Evolutionary conservation across 2,113 vertebrate genomes (phyloP).

Genomic region (Xenus cinereus): DNA sequence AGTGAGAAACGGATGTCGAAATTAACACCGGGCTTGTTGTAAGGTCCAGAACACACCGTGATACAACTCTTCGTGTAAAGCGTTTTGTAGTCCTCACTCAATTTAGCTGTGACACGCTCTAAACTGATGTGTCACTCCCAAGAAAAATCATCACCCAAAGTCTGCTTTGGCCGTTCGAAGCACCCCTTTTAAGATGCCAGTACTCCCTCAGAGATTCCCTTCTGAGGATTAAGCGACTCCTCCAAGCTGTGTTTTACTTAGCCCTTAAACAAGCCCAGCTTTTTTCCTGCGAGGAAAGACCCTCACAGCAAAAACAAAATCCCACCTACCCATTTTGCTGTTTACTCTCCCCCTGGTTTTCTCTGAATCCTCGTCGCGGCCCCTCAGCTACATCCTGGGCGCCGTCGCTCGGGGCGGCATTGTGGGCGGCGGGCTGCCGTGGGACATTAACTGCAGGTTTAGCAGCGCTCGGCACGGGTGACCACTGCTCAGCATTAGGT

Average conservation of each 20-base stretch:
- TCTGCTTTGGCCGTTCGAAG: neutral
- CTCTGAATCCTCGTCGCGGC: conserved; percentile 86
- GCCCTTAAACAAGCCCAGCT: conserved; percentile 41
- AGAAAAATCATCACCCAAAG: neutral
- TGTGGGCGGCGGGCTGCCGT: conserved; percentile 84
- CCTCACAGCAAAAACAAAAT: conserved; percentile 42
- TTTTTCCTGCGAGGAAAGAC: conserved; percentile 57
- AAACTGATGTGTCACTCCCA: fast-evolving
- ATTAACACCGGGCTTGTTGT: conserved; percentile 1
- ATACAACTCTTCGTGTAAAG: neutral
- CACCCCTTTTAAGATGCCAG: neutral
- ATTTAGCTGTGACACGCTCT: neutral
- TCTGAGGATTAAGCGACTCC: neutral
- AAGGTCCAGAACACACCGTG: neutral
- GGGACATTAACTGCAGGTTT: conserved; percentile 84
- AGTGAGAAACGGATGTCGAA: neutral
- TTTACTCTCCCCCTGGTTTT: conserved; percentile 86
- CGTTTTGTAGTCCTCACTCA: neutral
- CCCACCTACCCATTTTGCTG: conserved; percentile 94
- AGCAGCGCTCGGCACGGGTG: conserved; percentile 69
- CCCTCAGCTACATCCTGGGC: conserved; percentile 88
- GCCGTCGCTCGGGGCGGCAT: conserved; percentile 80
- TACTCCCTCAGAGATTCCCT: neutral
- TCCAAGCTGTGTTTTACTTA: neutral
- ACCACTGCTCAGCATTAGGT: conserved; percentile 69